Evolutionary conservation across 2,113 vertebrate genomes (phyloP).

Genomic region (Ciconia stormi): DNA sequence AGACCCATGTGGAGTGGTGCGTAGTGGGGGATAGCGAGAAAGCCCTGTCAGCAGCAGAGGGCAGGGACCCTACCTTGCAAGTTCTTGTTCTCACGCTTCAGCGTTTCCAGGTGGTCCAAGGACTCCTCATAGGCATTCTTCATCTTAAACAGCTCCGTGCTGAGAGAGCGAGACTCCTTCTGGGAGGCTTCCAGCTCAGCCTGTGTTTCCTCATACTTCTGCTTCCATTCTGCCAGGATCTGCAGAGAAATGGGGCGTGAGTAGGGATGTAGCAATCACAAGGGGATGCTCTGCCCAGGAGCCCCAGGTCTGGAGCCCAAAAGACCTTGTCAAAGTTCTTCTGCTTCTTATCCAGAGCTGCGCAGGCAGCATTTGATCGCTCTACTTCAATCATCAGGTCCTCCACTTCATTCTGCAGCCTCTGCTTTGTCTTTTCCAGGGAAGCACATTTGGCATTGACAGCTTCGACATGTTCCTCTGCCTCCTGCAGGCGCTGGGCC

Average conservation of each 20-base stretch:
- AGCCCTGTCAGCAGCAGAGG: too few species aligned
- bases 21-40: too few species aligned
- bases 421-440: constrained; percentile 76
- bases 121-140: constrained; percentile 82
- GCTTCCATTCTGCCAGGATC: constrained; percentile 78
- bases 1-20: too few species aligned
- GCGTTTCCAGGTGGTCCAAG: constrained; percentile 80
- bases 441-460: constrained; percentile 77
- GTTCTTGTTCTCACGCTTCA: constrained; percentile 83
- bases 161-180: constrained; percentile 79
- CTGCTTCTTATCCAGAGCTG: constrained; percentile 81
- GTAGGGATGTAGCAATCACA: not conserved
- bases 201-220: constrained; percentile 75
- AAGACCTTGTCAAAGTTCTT: constrained; percentile 85
- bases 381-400: constrained; percentile 84
- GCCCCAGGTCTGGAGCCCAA: too few species aligned
- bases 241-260: not conserved
- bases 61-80: constrained; percentile 82
- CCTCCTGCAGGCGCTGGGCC: constrained; percentile 80
- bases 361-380: constrained; percentile 73
- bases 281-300: not conserved
- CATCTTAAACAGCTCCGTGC: constrained; percentile 81
- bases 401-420: constrained; percentile 76
- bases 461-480: constrained; percentile 74
- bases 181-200: constrained; percentile 81